These are phyloP conservation scores for Dendroctonus ponderosae DNA, from an alignment of 1,140 invertebrate genomes.

Conservation along the genomic window DNA sequence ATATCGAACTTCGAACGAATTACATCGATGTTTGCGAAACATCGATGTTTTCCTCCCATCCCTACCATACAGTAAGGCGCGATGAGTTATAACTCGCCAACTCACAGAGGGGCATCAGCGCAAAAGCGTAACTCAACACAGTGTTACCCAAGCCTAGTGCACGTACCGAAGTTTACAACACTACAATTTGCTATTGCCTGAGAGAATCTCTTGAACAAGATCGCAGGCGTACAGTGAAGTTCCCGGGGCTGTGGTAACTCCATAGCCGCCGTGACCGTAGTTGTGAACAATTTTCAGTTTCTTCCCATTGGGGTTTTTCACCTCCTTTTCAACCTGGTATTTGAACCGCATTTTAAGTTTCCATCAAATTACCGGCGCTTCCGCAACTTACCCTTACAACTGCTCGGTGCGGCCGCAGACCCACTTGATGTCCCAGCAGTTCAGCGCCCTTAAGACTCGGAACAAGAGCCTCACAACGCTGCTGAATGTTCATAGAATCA, in stretches of 20 bases:
- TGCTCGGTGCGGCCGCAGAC: constrained; percentile 75
- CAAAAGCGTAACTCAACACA: too few species aligned
- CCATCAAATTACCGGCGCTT: constrained; percentile 1
- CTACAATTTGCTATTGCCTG: constrained; percentile 56
- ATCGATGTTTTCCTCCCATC: too few species aligned
- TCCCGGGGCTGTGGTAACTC: constrained; percentile 83
- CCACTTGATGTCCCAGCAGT: constrained; percentile 67
- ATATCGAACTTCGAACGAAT: too few species aligned
- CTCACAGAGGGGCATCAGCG: too few species aligned
- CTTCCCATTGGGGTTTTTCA: constrained; percentile 46
- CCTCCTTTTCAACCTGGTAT: constrained; percentile 63
- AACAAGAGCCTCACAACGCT: constrained; percentile 68
- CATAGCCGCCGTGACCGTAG: constrained; percentile 91
- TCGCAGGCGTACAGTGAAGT: constrained; percentile 73
- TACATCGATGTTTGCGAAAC: too few species aligned
- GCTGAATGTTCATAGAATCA: constrained; percentile 71
- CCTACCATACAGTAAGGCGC: too few species aligned
- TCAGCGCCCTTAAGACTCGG: constrained; percentile 68
- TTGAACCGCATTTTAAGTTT: background rate
- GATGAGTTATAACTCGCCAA: too few species aligned
- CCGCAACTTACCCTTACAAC: constrained; percentile 59
- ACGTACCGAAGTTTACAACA: too few species aligned
- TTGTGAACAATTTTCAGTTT: constrained; percentile 77
- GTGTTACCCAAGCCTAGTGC: too few species aligned
- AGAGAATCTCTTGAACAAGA: constrained; percentile 61